Conservation (phyloP, 2,888 invertebrate species). For the Dinocampus coccinellae region DNA sequence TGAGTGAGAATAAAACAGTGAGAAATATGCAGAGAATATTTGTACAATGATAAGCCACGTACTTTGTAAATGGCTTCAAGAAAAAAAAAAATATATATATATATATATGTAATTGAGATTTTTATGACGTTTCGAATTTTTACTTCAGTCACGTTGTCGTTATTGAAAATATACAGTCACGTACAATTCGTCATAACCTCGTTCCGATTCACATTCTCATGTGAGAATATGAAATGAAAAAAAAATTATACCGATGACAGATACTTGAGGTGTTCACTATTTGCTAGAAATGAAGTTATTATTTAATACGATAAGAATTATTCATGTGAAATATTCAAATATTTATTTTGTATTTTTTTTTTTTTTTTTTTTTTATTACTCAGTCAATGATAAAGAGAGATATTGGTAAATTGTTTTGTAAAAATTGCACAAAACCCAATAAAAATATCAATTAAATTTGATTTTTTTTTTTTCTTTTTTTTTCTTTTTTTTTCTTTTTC, state of each 20-base stretch:
- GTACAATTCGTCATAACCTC: background rate
- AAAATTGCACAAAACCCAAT: no score
- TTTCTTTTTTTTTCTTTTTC: no score
- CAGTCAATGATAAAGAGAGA: no score
- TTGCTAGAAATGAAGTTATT: conserved; percentile 12
- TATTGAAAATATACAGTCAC: background rate
- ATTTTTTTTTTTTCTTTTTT: no score
- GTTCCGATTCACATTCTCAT: conserved; percentile 1
- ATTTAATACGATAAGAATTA: conserved; percentile 1
- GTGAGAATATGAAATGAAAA: conserved; percentile 1
- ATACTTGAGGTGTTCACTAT: background rate
- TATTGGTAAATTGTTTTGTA: no score
- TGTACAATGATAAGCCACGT: background rate
- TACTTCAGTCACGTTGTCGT: background rate
- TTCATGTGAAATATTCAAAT: background rate
- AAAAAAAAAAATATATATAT: background rate
- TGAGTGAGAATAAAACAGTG: no score
- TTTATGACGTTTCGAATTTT: background rate
- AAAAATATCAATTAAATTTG: no score
- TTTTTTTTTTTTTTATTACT: no score
- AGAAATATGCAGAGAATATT: no score
- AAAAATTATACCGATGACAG: conserved; percentile 6
- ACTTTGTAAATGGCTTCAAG: background rate
- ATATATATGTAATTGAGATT: background rate
- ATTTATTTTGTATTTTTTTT: background rate